A percentile compares a stretch with the other conserved stretches of the same genome.
These are phyloP conservation scores for Megalonaias nervosa DNA, from an alignment of 1,140 invertebrate genomes.

Conservation along the genomic window DNA sequence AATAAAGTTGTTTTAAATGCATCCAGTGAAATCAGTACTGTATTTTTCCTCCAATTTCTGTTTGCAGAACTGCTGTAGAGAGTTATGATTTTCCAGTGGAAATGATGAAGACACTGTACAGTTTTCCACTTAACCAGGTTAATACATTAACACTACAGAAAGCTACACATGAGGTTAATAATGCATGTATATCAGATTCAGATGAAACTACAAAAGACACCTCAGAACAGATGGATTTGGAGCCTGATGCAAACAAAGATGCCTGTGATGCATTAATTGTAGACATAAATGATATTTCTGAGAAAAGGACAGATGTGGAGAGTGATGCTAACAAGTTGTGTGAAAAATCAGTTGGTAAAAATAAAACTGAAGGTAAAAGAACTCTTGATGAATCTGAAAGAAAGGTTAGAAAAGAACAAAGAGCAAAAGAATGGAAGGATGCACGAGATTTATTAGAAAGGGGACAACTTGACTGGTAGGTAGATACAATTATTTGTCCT, in stretches of 20 bases:
- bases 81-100: constrained; percentile 25
- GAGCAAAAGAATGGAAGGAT: constrained; percentile 18
- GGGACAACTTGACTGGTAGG: constrained; percentile 29
- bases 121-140: constrained; percentile 29
- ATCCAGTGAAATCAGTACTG: not conserved
- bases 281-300: too few species aligned
- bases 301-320: too few species aligned
- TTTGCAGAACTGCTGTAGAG: constrained; percentile 13
- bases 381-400: not conserved
- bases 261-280: too few species aligned
- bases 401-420: constrained; percentile 12
- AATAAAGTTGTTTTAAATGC: not conserved
- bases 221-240: too few species aligned
- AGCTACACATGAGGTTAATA: not conserved
- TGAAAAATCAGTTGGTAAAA: not conserved
- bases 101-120: constrained; percentile 23
- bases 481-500: not conserved
- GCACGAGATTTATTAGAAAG: constrained; percentile 21
- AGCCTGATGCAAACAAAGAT: too few species aligned
- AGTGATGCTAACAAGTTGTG: not conserved
- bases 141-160: constrained; percentile 21
- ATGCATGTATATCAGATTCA: not conserved
- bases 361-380: constrained; percentile 4
- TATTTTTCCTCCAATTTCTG: not conserved
- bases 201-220: too few species aligned